Percentiles rank a stretch among this genome's conserved stretches.
These are phyloP conservation scores for Brachycybe producta DNA, from an alignment of 2,888 invertebrate genomes.

Conservation along the genomic window DNA sequence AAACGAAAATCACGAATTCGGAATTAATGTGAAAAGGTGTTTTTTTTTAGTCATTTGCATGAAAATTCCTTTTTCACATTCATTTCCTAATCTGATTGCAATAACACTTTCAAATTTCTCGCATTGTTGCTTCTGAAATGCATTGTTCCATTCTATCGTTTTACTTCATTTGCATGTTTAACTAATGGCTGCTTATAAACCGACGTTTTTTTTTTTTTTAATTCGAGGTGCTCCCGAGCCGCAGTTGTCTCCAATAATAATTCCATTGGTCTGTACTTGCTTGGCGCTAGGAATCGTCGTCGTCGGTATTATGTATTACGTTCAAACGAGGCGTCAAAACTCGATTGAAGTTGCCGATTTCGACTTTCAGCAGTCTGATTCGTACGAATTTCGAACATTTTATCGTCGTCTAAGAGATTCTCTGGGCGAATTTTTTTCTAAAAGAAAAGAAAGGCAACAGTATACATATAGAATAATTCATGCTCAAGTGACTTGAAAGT, in stretches of 20 bases:
- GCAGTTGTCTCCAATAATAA: slow-evolving; percentile 74
- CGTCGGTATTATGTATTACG: slow-evolving; percentile 74
- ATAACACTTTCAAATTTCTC: too few species aligned
- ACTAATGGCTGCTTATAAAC: background rate
- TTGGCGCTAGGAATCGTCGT: slow-evolving; percentile 69
- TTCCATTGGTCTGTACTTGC: slow-evolving; percentile 68
- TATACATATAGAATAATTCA: slow-evolving; percentile 2
- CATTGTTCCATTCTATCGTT: background rate
- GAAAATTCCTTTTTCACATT: too few species aligned
- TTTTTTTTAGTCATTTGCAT: too few species aligned
- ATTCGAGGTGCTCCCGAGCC: slow-evolving; percentile 38
- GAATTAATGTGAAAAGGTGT: too few species aligned
- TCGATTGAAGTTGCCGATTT: slow-evolving; percentile 81
- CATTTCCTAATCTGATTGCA: too few species aligned
- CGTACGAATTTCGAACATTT: slow-evolving; percentile 72
- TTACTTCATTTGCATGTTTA: slow-evolving; percentile 2
- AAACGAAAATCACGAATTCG: too few species aligned
- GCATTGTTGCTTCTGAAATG: background rate
- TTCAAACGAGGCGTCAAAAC: slow-evolving; percentile 64
- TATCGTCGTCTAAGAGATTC: slow-evolving; percentile 66
- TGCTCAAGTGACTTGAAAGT: slow-evolving; percentile 5
- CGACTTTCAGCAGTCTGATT: slow-evolving; percentile 45
- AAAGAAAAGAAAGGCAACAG: too few species aligned
- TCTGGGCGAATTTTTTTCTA: background rate
- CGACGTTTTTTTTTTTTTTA: background rate